These are phyloP conservation scores for Gopherus flavomarginatus DNA, from an alignment of 2,113 vertebrate genomes.

Conservation along the genomic window DNA sequence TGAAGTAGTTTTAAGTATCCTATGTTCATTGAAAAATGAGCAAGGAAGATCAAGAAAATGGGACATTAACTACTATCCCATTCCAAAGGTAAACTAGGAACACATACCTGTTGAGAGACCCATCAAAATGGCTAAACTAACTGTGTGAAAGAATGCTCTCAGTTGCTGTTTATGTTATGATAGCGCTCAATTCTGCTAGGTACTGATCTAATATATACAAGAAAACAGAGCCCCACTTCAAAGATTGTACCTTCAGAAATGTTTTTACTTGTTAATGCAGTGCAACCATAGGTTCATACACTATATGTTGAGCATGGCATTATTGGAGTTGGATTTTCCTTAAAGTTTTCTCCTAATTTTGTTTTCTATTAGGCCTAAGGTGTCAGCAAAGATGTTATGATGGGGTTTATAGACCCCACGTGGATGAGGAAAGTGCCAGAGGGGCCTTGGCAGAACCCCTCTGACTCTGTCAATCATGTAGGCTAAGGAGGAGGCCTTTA, in stretches of 20 bases:
- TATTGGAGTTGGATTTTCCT: slow-evolving; percentile 61
- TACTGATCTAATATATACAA: not conserved
- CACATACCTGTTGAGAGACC: not conserved
- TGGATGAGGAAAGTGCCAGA: not conserved
- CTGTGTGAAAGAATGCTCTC: not conserved
- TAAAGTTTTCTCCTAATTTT: slow-evolving; percentile 60
- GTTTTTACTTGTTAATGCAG: slow-evolving; percentile 1
- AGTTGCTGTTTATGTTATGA: not conserved
- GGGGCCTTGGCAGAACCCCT: not conserved
- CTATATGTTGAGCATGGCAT: slow-evolving; percentile 12
- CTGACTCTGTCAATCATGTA: not conserved
- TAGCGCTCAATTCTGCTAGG: not conserved
- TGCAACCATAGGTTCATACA: not conserved
- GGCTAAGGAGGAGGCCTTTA: not conserved
- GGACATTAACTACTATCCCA: not conserved
- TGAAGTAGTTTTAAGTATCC: not conserved
- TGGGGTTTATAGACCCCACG: not conserved
- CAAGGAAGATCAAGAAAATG: slow-evolving; percentile 10
- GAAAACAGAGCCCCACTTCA: not conserved
- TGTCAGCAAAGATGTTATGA: slow-evolving; percentile 19
- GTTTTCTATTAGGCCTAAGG: slow-evolving; percentile 45
- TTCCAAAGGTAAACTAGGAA: not conserved
- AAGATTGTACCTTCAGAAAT: not conserved
- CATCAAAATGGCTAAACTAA: not conserved
- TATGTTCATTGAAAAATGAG: not conserved